phyloP scores from a whole-genome alignment of 53 echinoderm and acorn worm species.

The Antedon mediterranea region DNA sequence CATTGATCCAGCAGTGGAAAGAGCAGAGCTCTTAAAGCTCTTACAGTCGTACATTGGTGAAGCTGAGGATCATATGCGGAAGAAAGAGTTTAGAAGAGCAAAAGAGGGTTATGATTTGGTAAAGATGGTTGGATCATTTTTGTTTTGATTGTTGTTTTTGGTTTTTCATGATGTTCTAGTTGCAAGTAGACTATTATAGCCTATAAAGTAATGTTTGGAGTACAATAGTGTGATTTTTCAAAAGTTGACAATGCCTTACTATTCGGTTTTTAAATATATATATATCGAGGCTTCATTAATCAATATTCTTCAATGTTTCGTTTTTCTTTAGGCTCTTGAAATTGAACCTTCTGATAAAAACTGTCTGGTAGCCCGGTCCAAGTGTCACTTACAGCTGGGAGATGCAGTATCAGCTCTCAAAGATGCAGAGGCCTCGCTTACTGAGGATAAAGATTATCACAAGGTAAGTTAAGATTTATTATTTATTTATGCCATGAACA shows the following conservation, averaged over 20 bases:
- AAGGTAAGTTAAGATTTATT: constrained; percentile 29
- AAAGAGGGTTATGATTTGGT: constrained; percentile 76
- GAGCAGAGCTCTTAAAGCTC: constrained; percentile 70
- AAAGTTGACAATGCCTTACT: no score
- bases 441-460: constrained; percentile 55
- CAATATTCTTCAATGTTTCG: no score
- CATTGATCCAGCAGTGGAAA: constrained; percentile 61
- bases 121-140: constrained; percentile 1
- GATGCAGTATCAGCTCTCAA: constrained; percentile 65
- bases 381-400: constrained; percentile 83
- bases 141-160: no score
- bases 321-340: constrained; percentile 59
- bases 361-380: constrained; percentile 91
- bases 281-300: no score
- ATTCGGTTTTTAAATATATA: no score
- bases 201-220: no score
- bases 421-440: constrained; percentile 68
- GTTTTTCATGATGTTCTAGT: no score
- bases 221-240: no score
- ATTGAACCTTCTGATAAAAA: constrained; percentile 84
- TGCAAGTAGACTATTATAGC: no score
- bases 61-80: constrained; percentile 85
- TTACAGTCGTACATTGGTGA: constrained; percentile 85
- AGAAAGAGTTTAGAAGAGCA: constrained; percentile 64
- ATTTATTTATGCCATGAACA: no score